phyloP scores from a whole-genome alignment of 2,113 vertebrate species.

The Sterna hirundo region DNA sequence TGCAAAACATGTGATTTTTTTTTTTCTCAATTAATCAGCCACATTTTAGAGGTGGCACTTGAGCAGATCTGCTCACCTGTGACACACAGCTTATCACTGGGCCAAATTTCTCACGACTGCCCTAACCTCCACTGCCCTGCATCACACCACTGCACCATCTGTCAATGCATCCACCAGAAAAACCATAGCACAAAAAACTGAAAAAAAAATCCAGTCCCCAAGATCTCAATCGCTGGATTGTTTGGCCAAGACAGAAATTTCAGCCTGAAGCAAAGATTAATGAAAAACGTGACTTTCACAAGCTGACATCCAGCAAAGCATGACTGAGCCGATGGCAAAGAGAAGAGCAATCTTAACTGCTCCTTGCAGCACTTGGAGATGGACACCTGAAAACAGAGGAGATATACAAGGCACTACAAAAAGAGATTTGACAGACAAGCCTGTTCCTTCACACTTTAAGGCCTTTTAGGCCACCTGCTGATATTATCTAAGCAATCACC shows the following conservation, averaged over 20 bases:
- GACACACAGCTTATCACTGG: not conserved
- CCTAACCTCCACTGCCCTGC: not conserved
- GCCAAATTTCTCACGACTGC: not conserved
- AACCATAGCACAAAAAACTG: rapidly evolving
- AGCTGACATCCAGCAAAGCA: not conserved
- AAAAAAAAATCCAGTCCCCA: not conserved
- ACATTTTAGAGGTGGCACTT: not conserved
- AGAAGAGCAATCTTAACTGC: not conserved
- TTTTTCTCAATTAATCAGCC: not conserved
- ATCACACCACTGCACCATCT: slow-evolving; percentile 12
- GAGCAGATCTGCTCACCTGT: not conserved
- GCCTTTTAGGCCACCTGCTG: not conserved
- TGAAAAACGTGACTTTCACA: not conserved
- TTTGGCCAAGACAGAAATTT: not conserved
- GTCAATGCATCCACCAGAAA: not conserved
- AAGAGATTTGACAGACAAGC: not conserved
- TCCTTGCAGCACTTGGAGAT: not conserved
- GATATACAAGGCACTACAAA: not conserved
- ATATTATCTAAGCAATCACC: not conserved
- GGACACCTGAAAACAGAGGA: not conserved
- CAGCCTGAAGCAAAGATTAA: not conserved
- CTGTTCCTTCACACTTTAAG: not conserved
- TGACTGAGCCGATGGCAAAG: not conserved
- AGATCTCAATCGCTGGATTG: not conserved
- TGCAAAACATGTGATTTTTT: rapidly evolving